phyloP scores from a whole-genome alignment of 2,797 vertebrate species.

The Brachyalestes nurse region DNA sequence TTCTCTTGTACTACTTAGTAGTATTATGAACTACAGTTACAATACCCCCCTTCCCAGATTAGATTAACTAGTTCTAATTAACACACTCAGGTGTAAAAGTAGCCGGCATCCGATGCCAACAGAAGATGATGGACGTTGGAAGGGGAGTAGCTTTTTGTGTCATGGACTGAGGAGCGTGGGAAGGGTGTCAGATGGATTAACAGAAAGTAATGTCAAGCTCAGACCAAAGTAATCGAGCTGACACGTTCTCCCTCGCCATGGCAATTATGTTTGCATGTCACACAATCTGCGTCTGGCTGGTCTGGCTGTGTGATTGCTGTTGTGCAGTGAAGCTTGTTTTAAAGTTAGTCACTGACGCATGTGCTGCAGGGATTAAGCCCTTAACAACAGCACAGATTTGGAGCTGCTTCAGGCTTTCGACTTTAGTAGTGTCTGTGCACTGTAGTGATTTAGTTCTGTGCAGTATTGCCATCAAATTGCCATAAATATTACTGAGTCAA shows the following conservation, averaged over 20 bases:
- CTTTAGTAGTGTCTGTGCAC: conserved; percentile 12
- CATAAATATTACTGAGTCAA: conserved; percentile 6
- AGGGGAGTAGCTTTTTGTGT: conserved; percentile 38
- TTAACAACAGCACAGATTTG: conserved; percentile 14
- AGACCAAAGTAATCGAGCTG: conserved; percentile 79
- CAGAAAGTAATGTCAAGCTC: conserved; percentile 71
- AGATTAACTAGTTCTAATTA: not conserved
- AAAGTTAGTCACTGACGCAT: conserved; percentile 18
- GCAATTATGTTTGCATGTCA: conserved; percentile 71
- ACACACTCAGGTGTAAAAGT: conserved; percentile 22
- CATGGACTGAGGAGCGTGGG: conserved; percentile 66
- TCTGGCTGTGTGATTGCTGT: conserved; percentile 69
- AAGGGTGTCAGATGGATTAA: conserved; percentile 77
- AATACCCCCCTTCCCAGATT: too few relatives aligned
- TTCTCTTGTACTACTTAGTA: too few relatives aligned
- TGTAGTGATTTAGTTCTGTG: conserved; percentile 1
- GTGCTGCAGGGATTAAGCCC: conserved; percentile 10
- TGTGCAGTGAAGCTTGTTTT: conserved; percentile 44
- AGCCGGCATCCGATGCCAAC: conserved; percentile 1
- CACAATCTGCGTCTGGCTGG: conserved; percentile 69
- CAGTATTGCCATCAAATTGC: not conserved
- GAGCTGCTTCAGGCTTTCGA: conserved; percentile 15
- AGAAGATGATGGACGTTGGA: conserved; percentile 25
- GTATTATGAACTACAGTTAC: too few relatives aligned
- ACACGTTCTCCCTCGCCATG: conserved; percentile 64